A percentile compares a stretch with the other conserved stretches of the same genome.
Evolutionary conservation across 1,140 invertebrate species (phyloP).

Genomic region (Eueides isabella): DNA sequence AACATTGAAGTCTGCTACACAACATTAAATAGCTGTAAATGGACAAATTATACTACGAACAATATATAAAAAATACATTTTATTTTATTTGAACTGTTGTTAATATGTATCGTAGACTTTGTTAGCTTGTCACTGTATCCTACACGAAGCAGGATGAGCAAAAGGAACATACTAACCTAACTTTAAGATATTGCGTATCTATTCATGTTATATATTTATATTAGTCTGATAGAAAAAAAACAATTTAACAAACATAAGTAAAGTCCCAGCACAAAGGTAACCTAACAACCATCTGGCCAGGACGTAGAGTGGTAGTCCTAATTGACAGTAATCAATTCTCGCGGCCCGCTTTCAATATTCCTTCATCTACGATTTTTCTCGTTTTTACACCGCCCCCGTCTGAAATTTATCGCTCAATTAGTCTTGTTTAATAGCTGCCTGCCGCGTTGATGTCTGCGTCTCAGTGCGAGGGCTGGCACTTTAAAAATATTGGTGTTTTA

Average conservation of each 20-base stretch:
- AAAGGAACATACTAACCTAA: no score
- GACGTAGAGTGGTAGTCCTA: slow-evolving; percentile 65
- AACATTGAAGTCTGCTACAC: no score
- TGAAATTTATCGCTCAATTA: slow-evolving; percentile 82
- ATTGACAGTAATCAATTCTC: slow-evolving; percentile 81
- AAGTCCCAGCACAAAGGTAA: slow-evolving; percentile 8
- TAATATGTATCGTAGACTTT: no score
- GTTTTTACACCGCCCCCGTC: slow-evolving; percentile 77
- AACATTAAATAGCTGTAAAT: no score
- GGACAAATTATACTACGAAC: no score
- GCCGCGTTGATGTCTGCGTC: slow-evolving; percentile 79
- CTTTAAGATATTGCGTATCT: no score
- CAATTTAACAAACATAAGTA: background rate
- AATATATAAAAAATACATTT: no score
- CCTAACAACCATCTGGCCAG: slow-evolving; percentile 56
- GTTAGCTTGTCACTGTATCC: no score
- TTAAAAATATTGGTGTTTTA: slow-evolving; percentile 17
- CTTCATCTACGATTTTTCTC: slow-evolving; percentile 81
- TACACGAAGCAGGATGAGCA: no score
- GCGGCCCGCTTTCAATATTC: slow-evolving; percentile 78
- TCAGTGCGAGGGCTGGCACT: slow-evolving; percentile 65
- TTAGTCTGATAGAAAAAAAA: background rate
- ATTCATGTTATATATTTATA: no score
- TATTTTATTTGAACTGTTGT: no score
- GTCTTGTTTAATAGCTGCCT: slow-evolving; percentile 82